Evolutionary conservation across 37 sponge, comb jelly and placozoan species (phyloP).

Genomic region (Haliclona indistincta): DNA sequence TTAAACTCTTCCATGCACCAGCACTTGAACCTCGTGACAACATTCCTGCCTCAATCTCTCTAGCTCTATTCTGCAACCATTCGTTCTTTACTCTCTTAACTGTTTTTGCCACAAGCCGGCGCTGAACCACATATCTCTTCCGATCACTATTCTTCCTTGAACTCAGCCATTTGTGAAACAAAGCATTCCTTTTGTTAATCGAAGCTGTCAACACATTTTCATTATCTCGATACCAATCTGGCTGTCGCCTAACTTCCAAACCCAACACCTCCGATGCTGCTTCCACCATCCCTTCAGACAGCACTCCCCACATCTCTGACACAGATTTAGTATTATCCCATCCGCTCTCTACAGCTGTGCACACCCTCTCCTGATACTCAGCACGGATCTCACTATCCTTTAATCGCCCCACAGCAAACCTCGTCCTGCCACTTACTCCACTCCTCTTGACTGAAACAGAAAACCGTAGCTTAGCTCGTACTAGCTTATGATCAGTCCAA

Average conservation of each 20-base stretch:
- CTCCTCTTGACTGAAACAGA: neutral
- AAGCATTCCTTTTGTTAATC: neutral
- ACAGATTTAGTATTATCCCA: neutral
- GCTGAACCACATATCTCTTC: neutral
- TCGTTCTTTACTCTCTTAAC: neutral
- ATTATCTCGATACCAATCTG: constrained; percentile 20
- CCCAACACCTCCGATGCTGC: neutral
- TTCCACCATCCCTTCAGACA: neutral
- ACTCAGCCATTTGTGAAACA: neutral
- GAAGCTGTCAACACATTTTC: neutral
- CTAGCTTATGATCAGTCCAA: constrained; percentile 2
- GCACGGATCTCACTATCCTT: neutral
- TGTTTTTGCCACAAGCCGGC: neutral
- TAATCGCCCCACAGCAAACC: neutral
- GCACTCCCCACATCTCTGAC: neutral
- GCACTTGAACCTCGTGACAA: neutral
- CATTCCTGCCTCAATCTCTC: neutral
- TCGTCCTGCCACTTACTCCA: neutral
- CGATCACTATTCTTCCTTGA: neutral
- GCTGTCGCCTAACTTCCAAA: neutral
- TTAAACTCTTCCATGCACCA: neutral
- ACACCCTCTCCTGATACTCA: neutral
- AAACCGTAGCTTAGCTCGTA: neutral
- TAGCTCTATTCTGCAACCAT: neutral
- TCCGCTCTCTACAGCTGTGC: neutral